Evolutionary conservation across 2,113 vertebrate genomes (phyloP), one percentile per base, ranked within the genome.

Genomic region (Copsychus sechellarum): DNA sequence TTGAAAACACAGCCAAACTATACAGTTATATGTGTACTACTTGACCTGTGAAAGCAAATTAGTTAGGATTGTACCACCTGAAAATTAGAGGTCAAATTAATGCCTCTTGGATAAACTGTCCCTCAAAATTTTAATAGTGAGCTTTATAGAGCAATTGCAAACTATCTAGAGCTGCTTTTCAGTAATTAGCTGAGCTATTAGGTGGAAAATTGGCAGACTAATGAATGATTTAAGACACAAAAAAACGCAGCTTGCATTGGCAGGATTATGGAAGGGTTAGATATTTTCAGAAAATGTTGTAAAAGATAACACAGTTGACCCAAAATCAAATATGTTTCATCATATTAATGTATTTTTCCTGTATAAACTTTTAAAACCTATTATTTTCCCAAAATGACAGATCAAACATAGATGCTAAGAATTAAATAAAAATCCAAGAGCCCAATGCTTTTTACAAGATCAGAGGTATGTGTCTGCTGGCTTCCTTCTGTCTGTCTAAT

Each of bases 101-200:
- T 70, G 28, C 31, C 51, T 86, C 53, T 92, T 86, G 66, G 48
- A 65, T 84, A 96, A 86, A 86, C 66, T 70, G 54, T 13, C 28
- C 64, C 87, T 93, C 3, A 0, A 79, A 91, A 93, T 93, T 76
- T 86, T 86, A 93, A 65, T 71, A 88, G 6, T 64, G 77, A 87
- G 20, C 92, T 94, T 93, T 91, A 76, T 86, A 88, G 81, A 67
- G 85, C 92, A 97, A 92, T 93, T 95, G 24, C 50, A 95, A 97
- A 91, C 80, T 92, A 93, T 96, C 58, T 83, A 84, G 78, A 95
- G 47, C 71, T 95, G 65, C 51, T 95, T 92, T 94, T 95, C 73
- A 57, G 67, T 93, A 94, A 93, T 88, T 96, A 97, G 94, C 94
- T 88, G 92, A 95, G 86, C 82, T 93, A 87, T 95, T 94, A 86